Evolutionary conservation across 2,888 invertebrate species (phyloP).

Genomic region (Acanthosepion esculentum): DNA sequence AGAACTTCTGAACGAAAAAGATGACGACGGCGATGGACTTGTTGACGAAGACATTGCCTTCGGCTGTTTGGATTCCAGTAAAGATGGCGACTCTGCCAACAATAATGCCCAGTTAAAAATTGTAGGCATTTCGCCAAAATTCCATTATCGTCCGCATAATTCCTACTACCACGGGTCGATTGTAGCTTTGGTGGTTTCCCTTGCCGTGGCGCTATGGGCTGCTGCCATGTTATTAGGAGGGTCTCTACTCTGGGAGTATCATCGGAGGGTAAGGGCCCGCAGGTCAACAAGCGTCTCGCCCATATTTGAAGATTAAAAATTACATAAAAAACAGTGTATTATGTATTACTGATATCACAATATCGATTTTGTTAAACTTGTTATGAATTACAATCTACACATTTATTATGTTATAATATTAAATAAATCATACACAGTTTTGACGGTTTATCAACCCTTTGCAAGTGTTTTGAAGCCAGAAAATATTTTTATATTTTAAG

Average conservation of each 20-base stretch:
- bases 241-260: background rate
- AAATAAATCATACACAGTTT: too few species aligned
- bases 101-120: background rate
- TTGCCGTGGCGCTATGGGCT: background rate
- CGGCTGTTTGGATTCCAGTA: background rate
- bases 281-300: background rate
- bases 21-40: slow-evolving; percentile 57
- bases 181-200: background rate
- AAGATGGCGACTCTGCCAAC: background rate
- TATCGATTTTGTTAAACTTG: too few species aligned
- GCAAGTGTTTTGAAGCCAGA: too few species aligned
- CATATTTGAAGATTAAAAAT: background rate
- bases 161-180: background rate
- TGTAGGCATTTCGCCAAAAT: background rate
- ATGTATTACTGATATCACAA: too few species aligned
- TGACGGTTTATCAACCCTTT: too few species aligned
- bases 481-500: too few species aligned
- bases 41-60: slow-evolving; percentile 59
- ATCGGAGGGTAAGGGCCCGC: background rate
- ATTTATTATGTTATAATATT: too few species aligned
- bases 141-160: background rate
- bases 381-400: too few species aligned
- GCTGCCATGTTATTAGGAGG: background rate
- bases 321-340: background rate
- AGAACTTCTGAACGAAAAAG: slow-evolving; percentile 54